Conservation (phyloP, 2,888 invertebrate species). For the Lithophane ornitopus region DNA sequence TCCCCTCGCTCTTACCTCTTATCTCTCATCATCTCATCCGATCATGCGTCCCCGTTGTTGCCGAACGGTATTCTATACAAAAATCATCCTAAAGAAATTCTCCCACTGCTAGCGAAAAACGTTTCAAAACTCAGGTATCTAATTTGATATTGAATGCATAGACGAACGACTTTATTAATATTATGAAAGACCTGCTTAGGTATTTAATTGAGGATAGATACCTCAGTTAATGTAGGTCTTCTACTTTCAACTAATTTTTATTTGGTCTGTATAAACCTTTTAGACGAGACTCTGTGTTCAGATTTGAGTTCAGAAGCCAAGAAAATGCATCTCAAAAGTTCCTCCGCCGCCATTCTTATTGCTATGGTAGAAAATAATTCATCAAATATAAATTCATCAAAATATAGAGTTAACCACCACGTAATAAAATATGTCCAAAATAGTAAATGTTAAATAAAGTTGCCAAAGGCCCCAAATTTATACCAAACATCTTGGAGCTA, state of each 20-base stretch:
- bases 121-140: background rate
- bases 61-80: background rate
- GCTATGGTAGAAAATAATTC: background rate
- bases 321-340: background rate
- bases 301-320: background rate
- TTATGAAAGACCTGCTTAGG: background rate
- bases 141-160: background rate
- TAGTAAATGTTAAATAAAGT: slow-evolving; percentile 10
- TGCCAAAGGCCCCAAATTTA: slow-evolving; percentile 18
- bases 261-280: too few species aligned
- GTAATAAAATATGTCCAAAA: background rate
- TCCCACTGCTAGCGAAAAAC: background rate
- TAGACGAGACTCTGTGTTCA: background rate
- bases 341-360: background rate
- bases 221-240: too few species aligned
- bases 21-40: too few species aligned
- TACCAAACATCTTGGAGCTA: slow-evolving; percentile 4
- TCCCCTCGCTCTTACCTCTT: too few species aligned
- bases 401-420: too few species aligned
- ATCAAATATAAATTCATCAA: slow-evolving; percentile 7
- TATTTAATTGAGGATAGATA: background rate
- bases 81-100: background rate
- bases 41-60: too few species aligned
- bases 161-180: background rate
- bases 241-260: too few species aligned